Conservation (phyloP, 2,113 vertebrate species). For the Lycaon pictus region DNA sequence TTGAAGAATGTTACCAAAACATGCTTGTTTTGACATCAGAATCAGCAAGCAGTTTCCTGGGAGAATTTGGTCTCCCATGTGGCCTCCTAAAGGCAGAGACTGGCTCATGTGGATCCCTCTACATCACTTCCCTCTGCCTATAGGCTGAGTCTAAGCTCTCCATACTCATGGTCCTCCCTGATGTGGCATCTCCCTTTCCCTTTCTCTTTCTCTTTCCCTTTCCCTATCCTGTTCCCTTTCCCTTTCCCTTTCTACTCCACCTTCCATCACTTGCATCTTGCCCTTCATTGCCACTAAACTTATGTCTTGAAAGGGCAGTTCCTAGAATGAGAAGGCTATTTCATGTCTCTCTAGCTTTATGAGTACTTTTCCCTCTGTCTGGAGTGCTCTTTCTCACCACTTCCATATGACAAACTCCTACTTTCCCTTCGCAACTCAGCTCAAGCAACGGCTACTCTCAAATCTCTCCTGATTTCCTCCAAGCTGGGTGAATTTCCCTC, state of each 20-base stretch:
- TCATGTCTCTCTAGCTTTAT: neutral
- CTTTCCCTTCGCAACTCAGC: neutral
- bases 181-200: rapidly evolving
- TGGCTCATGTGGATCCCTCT: neutral
- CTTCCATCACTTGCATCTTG: neutral
- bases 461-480: neutral
- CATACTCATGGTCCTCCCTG: rapidly evolving
- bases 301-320: neutral
- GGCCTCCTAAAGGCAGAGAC: neutral
- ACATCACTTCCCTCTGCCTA: neutral
- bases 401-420: neutral
- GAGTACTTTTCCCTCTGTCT: neutral
- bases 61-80: neutral
- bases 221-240: neutral
- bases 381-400: neutral
- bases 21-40: neutral
- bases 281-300: neutral
- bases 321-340: neutral
- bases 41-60: neutral
- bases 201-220: neutral
- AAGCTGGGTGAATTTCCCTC: neutral
- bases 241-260: neutral
- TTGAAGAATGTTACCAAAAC: neutral
- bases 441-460: neutral
- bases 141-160: neutral